A percentile compares a stretch with the other conserved stretches of the same genome.
Conservation (phyloP, 1,140 invertebrate genomes). For the Caenorhabditis latens region DNA sequence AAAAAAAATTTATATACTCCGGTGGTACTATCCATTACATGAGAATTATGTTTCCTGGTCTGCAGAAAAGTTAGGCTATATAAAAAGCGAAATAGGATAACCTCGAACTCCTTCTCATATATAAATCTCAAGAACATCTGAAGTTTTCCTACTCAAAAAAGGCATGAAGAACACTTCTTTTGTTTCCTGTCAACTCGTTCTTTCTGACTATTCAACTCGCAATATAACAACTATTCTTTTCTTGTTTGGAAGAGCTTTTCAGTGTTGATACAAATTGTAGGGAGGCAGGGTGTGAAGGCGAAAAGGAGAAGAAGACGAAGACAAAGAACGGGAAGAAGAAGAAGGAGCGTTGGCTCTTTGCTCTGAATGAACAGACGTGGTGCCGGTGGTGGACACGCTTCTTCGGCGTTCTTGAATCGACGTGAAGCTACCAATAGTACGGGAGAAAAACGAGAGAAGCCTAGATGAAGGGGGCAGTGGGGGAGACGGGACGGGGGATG, state of each 20-base stretch:
- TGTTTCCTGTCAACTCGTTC: background rate
- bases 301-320: conserved; percentile 13
- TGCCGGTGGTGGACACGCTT: conserved; percentile 46
- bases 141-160: too few relatives aligned
- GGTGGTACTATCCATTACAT: too few relatives aligned
- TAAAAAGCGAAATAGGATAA: too few relatives aligned
- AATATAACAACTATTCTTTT: background rate
- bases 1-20: too few relatives aligned
- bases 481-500: background rate
- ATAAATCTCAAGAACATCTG: too few relatives aligned
- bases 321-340: conserved; percentile 34
- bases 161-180: too few relatives aligned
- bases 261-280: conserved; percentile 50
- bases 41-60: too few relatives aligned
- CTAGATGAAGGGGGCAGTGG: background rate
- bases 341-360: conserved; percentile 45
- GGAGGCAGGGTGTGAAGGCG: background rate
- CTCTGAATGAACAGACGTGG: conserved; percentile 55
- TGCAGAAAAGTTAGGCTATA: too few relatives aligned
- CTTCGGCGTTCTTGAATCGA: conserved; percentile 49
- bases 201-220: background rate
- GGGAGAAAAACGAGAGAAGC: background rate
- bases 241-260: background rate
- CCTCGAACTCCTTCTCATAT: too few relatives aligned
- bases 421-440: conserved; percentile 28